phyloP scores from a whole-genome alignment of 2,113 vertebrate genomes.

The Fregata magnificens region DNA sequence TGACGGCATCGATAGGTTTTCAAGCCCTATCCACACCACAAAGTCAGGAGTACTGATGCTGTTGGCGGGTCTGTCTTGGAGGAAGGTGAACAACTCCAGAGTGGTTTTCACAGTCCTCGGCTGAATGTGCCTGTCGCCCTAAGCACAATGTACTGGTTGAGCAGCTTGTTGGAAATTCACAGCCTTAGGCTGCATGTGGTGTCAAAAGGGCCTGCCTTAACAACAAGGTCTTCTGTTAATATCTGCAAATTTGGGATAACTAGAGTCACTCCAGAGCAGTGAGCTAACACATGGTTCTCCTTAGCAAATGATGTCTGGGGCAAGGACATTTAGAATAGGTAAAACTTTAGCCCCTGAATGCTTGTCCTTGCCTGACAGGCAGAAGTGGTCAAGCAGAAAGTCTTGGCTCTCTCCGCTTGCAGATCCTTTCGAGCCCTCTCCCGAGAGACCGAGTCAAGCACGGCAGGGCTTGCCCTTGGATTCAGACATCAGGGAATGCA shows the following conservation, averaged over 20 bases:
- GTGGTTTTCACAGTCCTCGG: background rate
- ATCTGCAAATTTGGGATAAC: background rate
- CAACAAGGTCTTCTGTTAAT: background rate
- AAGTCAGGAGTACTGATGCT: background rate
- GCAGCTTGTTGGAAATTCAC: background rate
- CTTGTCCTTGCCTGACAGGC: background rate
- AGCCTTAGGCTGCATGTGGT: background rate
- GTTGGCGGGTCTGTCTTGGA: background rate
- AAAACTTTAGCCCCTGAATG: background rate
- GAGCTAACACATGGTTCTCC: background rate
- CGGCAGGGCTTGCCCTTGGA: background rate
- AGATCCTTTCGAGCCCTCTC: background rate
- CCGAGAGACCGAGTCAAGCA: background rate
- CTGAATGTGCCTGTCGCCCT: accelerated
- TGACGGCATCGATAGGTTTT: background rate
- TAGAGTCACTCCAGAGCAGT: background rate
- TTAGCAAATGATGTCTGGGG: background rate
- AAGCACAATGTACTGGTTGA: background rate
- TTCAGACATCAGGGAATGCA: conserved; percentile 1
- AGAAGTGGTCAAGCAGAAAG: background rate
- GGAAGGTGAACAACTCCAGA: background rate
- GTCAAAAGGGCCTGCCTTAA: background rate
- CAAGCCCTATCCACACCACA: background rate
- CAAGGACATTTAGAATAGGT: background rate
- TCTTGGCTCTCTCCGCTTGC: background rate